These are phyloP conservation scores for Stenodera caucasica DNA, from an alignment of 2,888 invertebrate genomes.

Conservation along the genomic window DNA sequence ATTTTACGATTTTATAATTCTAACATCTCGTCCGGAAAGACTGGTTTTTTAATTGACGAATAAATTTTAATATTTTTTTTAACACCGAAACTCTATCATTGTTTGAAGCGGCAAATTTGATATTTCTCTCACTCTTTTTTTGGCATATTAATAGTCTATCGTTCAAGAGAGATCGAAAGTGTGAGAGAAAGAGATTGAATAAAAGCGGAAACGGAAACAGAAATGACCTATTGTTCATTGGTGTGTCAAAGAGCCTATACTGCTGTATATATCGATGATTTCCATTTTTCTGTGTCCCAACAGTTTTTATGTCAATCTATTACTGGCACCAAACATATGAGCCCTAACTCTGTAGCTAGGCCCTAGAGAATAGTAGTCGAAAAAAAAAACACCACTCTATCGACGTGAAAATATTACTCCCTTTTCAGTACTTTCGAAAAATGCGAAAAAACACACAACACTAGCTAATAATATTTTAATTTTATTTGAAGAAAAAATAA, in stretches of 20 bases:
- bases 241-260: slow-evolving; percentile 7
- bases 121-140: neutral
- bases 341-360: neutral
- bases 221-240: slow-evolving; percentile 17
- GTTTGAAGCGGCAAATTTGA: too few relatives aligned
- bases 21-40: neutral
- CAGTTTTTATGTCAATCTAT: slow-evolving; percentile 10
- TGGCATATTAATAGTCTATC: too few relatives aligned
- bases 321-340: slow-evolving; percentile 4
- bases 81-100: neutral
- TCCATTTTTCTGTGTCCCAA: slow-evolving; percentile 6
- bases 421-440: neutral
- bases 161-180: too few relatives aligned
- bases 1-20: neutral
- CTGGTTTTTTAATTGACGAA: neutral
- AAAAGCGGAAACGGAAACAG: slow-evolving; percentile 11
- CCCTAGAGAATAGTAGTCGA: neutral
- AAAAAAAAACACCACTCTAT: neutral
- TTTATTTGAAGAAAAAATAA: slow-evolving; percentile 8
- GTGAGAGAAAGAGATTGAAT: neutral
- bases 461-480: too few relatives aligned
- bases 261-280: slow-evolving; percentile 15
- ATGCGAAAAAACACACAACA: neutral
- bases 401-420: neutral
- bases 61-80: neutral